Evolutionary conservation across 1,140 invertebrate species (phyloP), one percentile per base, ranked within the genome.

Genomic region (Contarinia nasturtii): DNA sequence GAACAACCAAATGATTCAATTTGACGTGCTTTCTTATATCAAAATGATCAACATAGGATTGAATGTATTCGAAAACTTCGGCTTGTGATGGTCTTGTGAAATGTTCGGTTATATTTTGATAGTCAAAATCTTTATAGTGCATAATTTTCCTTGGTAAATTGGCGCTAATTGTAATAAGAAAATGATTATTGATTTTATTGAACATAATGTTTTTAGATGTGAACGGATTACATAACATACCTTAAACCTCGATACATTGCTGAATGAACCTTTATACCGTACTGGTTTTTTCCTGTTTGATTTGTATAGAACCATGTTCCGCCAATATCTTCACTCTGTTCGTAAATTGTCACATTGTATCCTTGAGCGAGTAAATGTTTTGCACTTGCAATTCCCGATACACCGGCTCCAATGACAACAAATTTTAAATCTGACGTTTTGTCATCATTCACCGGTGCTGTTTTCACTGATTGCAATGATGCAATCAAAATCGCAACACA

Each of bases 391-490:
- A 44, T 4, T 5, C 42, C 82, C 1, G 78, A 75, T 2, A 79
- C 77, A 1, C 82, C 82, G 4, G 77, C 80, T 10, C 82, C 82
- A 44, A 86, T 71, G 2, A 85, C 71, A 44, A 7, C 17, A 2
- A 44, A 3, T 5, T 44, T 44, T 22, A 44, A 14, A 20, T 4
- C 20, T 19, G 42, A 12, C 37, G 14, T 14, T 14, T 4, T 3
- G 3, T 40, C 17, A 4, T 3, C 14, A 4, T 40, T 18, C 7
- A n/a, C 12, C 37, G 14, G 4, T 40, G 37, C 14, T n/a, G 37
- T 40, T 4, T 27, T 27, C 10, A 27, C 27, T n/a, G n/a, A n/a
- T n/a, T n/a, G n/a, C n/a, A n/a, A n/a, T n/a, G n/a, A n/a, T n/a
- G n/a, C n/a, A n/a, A n/a, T n/a, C n/a, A n/a, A n/a, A n/a, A n/a